These are phyloP conservation scores for Synergus laeviventris DNA, from an alignment of 2,888 invertebrate genomes.

Conservation along the genomic window DNA sequence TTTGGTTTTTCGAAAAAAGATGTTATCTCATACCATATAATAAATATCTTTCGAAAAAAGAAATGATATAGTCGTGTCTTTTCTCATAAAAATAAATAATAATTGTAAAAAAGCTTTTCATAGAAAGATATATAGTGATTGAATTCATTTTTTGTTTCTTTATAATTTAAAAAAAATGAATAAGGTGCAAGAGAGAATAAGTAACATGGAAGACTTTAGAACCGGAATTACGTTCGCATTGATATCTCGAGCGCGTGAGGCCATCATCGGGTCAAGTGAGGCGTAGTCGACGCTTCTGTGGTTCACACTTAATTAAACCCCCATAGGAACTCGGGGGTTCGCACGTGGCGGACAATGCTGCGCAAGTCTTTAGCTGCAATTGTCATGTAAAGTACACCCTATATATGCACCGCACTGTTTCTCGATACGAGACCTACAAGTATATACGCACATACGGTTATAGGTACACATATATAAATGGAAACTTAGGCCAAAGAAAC, in stretches of 20 bases:
- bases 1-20: too few species aligned
- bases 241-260: slow-evolving; percentile 66
- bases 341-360: slow-evolving; percentile 75
- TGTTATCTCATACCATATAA: too few species aligned
- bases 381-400: slow-evolving; percentile 75
- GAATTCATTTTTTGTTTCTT: too few species aligned
- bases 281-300: slow-evolving; percentile 74
- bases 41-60: background rate
- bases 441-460: slow-evolving; percentile 50
- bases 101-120: background rate
- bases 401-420: slow-evolving; percentile 66
- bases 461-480: slow-evolving; percentile 16
- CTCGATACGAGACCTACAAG: slow-evolving; percentile 63
- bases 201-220: slow-evolving; percentile 26
- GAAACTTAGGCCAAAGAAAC: slow-evolving; percentile 26
- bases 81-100: background rate
- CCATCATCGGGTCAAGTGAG: slow-evolving; percentile 75
- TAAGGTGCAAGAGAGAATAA: slow-evolving; percentile 35
- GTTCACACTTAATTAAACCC: slow-evolving; percentile 76
- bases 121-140: background rate
- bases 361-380: slow-evolving; percentile 75
- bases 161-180: background rate
- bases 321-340: slow-evolving; percentile 70
- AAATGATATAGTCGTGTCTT: background rate
- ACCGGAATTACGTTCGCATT: slow-evolving; percentile 60